These are phyloP conservation scores for Hypotaenidia okinawae DNA, from an alignment of 2,797 vertebrate genomes.

Conservation along the genomic window DNA sequence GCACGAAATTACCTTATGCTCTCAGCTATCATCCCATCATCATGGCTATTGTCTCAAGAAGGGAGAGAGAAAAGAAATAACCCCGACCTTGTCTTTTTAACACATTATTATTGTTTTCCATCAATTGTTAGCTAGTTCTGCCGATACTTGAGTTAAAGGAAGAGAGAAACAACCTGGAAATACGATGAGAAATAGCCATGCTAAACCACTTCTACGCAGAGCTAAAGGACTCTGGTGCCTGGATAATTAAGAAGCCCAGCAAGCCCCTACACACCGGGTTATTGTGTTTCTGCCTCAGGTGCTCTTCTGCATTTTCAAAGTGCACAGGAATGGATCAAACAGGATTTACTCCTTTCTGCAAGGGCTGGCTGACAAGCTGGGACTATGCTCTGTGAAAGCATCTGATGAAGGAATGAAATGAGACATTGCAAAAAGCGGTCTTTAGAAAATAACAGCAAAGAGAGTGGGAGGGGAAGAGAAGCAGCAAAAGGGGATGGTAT, in stretches of 20 bases:
- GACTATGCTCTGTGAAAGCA: constrained; percentile 30
- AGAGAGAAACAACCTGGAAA: not conserved
- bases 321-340: constrained; percentile 25
- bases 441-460: not conserved
- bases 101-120: not conserved
- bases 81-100: not conserved
- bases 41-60: not conserved
- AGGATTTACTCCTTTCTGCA: constrained; percentile 49
- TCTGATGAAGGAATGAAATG: constrained; percentile 39
- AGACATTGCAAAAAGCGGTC: not conserved
- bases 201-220: not conserved
- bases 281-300: not conserved
- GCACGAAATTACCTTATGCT: not conserved
- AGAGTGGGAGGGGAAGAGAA: not conserved
- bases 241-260: constrained; percentile 30
- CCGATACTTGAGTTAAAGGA: not conserved
- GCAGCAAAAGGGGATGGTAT: fast-evolving
- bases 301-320: not conserved
- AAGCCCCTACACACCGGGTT: not conserved
- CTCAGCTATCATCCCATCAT: not conserved
- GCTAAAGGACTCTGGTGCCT: not conserved
- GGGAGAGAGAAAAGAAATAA: not conserved
- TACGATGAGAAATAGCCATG: not conserved
- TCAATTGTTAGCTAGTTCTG: not conserved
- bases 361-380: constrained; percentile 29